Conservation (phyloP, 2,113 vertebrate species). For the Amblyopsis rosae region DNA sequence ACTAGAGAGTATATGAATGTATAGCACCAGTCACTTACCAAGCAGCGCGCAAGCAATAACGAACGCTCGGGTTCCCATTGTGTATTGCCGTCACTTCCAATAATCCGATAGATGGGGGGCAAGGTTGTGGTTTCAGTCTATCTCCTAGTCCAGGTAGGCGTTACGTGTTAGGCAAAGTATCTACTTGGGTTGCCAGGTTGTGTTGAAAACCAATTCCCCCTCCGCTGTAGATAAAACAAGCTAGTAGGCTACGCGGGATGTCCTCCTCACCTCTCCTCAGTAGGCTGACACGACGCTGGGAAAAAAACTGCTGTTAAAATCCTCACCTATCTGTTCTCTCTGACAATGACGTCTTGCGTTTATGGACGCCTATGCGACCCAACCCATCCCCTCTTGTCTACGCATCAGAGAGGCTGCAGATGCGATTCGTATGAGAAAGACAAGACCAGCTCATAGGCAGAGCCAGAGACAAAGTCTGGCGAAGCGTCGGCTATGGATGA, state of each 20-base stretch:
- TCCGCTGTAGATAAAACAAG: slow-evolving; percentile 12
- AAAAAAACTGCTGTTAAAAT: slow-evolving; percentile 22
- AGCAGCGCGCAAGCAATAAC: slow-evolving; percentile 64
- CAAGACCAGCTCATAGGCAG: slow-evolving; percentile 28
- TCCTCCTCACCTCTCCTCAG: slow-evolving; percentile 1
- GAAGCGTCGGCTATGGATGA: slow-evolving; percentile 30
- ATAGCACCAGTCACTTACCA: slow-evolving; percentile 63
- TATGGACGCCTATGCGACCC: slow-evolving; percentile 65
- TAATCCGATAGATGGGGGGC: slow-evolving; percentile 34
- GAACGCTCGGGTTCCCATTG: slow-evolving; percentile 74
- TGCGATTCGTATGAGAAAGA: slow-evolving; percentile 30
- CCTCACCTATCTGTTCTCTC: slow-evolving; percentile 38
- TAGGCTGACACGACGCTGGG: slow-evolving; percentile 10
- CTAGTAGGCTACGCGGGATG: slow-evolving; percentile 26
- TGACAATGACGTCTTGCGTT: slow-evolving; percentile 36
- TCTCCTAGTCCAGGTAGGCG: not conserved
- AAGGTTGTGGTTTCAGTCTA: slow-evolving; percentile 6
- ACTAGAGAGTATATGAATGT: not conserved
- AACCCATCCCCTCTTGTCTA: slow-evolving; percentile 68
- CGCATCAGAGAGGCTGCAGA: slow-evolving; percentile 69
- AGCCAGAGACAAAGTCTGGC: slow-evolving; percentile 23
- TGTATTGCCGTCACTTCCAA: slow-evolving; percentile 50
- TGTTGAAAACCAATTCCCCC: slow-evolving; percentile 45
- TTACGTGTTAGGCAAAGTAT: not conserved
- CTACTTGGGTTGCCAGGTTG: slow-evolving; percentile 3